Conservation (phyloP, 2,113 vertebrate genomes). For the Pogonocichla stellata region DNA sequence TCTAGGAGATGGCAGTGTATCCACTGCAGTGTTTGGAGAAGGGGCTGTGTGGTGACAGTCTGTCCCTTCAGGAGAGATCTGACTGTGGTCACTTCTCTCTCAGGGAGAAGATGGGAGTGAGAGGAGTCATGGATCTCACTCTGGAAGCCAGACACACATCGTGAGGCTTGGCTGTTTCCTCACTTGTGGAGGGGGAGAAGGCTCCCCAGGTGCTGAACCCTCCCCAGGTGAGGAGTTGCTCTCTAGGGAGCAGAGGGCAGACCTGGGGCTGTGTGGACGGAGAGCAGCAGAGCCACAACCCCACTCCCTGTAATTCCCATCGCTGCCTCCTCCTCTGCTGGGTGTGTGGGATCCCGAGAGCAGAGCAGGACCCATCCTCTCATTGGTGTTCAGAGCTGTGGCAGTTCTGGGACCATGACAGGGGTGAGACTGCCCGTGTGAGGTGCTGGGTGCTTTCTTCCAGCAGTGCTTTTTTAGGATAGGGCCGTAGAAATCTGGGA, state of each 20-base stretch:
- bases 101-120: neutral
- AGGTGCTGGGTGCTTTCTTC: neutral
- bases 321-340: neutral
- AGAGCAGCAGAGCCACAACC: neutral
- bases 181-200: neutral
- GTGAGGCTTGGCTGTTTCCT: neutral
- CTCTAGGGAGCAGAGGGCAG: neutral
- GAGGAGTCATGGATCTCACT: neutral
- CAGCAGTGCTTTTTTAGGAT: neutral
- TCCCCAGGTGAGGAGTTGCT: neutral
- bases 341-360: neutral
- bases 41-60: neutral
- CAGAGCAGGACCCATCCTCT: neutral
- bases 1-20: neutral
- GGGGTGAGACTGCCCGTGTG: accelerated
- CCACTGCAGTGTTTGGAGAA: neutral
- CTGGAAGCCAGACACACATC: accelerated
- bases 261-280: neutral
- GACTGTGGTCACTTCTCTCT: accelerated
- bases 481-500: accelerated
- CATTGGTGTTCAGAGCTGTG: neutral
- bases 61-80: neutral
- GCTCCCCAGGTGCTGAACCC: neutral
- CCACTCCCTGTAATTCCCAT: accelerated
- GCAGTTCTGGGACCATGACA: accelerated